These are phyloP conservation scores for Protophormia terraenovae DNA, from an alignment of 2,888 invertebrate genomes.

Conservation along the genomic window DNA sequence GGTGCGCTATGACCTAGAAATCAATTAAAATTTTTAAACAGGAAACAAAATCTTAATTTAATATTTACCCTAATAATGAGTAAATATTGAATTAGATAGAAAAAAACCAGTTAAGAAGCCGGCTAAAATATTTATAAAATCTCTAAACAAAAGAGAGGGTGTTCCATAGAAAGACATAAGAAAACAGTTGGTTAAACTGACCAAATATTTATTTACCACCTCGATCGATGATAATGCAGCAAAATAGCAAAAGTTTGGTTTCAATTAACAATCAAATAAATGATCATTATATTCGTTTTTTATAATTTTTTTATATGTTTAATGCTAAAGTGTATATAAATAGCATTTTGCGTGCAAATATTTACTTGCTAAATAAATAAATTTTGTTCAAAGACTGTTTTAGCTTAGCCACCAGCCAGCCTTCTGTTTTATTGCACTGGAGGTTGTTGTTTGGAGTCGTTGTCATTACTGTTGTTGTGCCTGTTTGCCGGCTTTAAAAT, in stretches of 20 bases:
- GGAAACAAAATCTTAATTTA: too few species aligned
- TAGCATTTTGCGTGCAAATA: conserved; percentile 64
- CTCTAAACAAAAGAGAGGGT: too few species aligned
- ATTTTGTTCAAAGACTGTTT: neutral
- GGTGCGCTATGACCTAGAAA: too few species aligned
- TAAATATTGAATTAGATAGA: too few species aligned
- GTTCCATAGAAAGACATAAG: too few species aligned
- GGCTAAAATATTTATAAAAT: too few species aligned
- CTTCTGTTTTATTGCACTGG: conserved; percentile 29
- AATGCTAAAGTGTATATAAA: conserved; percentile 41
- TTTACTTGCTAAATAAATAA: conserved; percentile 43
- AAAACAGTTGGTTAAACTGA: too few species aligned
- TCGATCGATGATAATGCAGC: too few species aligned
- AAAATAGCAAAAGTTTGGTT: too few species aligned
- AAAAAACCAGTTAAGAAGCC: too few species aligned
- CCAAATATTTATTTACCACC: neutral
- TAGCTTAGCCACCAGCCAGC: neutral
- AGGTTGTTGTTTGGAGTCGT: conserved; percentile 25
- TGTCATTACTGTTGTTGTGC: neutral
- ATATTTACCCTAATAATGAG: too few species aligned
- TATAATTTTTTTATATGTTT: conserved; percentile 21
- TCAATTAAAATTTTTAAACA: too few species aligned
- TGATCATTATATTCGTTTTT: conserved; percentile 14
- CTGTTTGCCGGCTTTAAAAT: neutral
- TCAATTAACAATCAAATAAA: neutral